phyloP scores from a whole-genome alignment of 2,888 invertebrate genomes.

The Caenorhabditis doughertyi region DNA sequence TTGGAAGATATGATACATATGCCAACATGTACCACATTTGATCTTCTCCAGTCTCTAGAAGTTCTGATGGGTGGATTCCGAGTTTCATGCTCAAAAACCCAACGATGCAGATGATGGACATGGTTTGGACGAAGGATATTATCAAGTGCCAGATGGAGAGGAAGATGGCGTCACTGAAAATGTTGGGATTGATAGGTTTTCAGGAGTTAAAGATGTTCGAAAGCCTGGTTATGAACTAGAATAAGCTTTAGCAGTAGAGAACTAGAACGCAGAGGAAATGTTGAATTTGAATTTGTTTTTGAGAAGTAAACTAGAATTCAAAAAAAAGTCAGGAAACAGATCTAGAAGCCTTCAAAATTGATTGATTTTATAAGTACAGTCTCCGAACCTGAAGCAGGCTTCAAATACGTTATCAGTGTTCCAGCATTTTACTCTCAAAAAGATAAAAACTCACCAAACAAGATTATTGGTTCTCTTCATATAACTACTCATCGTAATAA shows the following conservation, averaged over 20 bases:
- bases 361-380: background rate
- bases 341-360: too few relatives aligned
- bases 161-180: slow-evolving; percentile 77
- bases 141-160: slow-evolving; percentile 75
- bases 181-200: too few relatives aligned
- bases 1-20: slow-evolving; percentile 79
- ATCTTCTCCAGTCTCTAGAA: slow-evolving; percentile 78
- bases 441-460: slow-evolving; percentile 73
- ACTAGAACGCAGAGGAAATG: too few relatives aligned
- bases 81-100: slow-evolving; percentile 76
- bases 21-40: slow-evolving; percentile 81
- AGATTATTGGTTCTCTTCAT: slow-evolving; percentile 82
- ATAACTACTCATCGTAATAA: slow-evolving; percentile 82
- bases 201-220: too few relatives aligned
- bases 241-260: too few relatives aligned
- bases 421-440: background rate
- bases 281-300: too few relatives aligned
- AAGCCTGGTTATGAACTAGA: too few relatives aligned
- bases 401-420: background rate
- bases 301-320: too few relatives aligned
- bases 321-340: too few relatives aligned
- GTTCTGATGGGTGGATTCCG: slow-evolving; percentile 74
- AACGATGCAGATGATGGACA: slow-evolving; percentile 76
- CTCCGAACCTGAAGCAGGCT: background rate
- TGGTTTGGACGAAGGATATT: slow-evolving; percentile 71